Conservation (phyloP, 1,140 invertebrate species). For the Rhizoglyphus robini region DNA sequence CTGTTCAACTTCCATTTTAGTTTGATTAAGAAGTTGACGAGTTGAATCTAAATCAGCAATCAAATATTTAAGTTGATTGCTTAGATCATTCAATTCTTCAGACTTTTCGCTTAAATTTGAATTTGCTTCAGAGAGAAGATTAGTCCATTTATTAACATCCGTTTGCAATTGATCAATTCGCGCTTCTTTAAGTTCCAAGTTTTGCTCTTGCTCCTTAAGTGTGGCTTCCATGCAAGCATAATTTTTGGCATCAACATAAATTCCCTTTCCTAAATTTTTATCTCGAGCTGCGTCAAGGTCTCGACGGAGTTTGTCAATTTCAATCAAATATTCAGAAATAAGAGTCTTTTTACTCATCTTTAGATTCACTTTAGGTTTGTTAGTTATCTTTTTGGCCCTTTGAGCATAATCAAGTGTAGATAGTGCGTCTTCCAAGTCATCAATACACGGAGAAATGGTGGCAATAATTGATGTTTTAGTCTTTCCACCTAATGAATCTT, state of each 20-base stretch:
- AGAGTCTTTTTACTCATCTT: slow-evolving; percentile 74
- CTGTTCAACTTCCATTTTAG: slow-evolving; percentile 40
- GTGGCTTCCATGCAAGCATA: slow-evolving; percentile 58
- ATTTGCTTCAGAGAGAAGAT: neutral
- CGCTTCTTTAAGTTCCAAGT: slow-evolving; percentile 54
- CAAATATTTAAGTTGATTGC: slow-evolving; percentile 29
- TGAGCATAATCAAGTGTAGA: slow-evolving; percentile 90
- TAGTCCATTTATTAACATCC: slow-evolving; percentile 38
- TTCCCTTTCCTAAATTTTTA: slow-evolving; percentile 68
- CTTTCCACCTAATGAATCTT: slow-evolving; percentile 85
- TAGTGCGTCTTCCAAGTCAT: slow-evolving; percentile 80
- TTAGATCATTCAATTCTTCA: slow-evolving; percentile 18
- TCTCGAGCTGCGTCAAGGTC: slow-evolving; percentile 69
- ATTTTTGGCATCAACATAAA: slow-evolving; percentile 70
- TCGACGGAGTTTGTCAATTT: slow-evolving; percentile 68
- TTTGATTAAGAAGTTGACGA: slow-evolving; percentile 31
- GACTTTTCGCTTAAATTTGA: slow-evolving; percentile 1
- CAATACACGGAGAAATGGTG: slow-evolving; percentile 73
- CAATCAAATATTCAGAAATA: slow-evolving; percentile 62
- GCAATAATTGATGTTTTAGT: slow-evolving; percentile 93
- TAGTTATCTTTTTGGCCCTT: slow-evolving; percentile 87
- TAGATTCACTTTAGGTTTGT: slow-evolving; percentile 86
- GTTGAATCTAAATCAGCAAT: slow-evolving; percentile 41
- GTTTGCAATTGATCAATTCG: slow-evolving; percentile 53
- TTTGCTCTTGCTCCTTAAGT: slow-evolving; percentile 51